Conservation (phyloP, 23 tunicate species). For the Ciona savignyi region DNA sequence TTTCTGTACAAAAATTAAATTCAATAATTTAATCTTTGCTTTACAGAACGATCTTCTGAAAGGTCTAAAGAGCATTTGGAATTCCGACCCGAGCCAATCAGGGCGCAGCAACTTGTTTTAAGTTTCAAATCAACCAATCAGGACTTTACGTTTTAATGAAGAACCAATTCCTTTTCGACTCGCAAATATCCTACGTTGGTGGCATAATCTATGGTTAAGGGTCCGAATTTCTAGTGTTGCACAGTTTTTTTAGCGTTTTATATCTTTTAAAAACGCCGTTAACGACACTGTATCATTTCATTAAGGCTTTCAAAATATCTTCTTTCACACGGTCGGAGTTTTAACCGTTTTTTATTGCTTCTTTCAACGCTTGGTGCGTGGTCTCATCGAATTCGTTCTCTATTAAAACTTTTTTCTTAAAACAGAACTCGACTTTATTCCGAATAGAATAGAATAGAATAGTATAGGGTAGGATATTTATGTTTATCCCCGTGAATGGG, state of each 20-base stretch:
- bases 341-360: not conserved
- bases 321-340: not conserved
- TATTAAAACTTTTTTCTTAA: not conserved
- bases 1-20: no score
- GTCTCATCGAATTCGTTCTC: not conserved
- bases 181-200: not conserved
- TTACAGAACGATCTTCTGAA: not conserved
- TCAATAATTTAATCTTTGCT: not conserved
- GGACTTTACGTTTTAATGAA: not conserved
- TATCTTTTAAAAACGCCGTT: not conserved
- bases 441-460: no score
- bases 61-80: not conserved
- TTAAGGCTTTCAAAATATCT: not conserved
- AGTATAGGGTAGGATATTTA: no score
- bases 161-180: not conserved
- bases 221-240: not conserved
- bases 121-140: constrained; percentile 1
- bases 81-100: not conserved
- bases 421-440: no score
- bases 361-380: not conserved
- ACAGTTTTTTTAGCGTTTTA: not conserved
- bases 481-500: no score
- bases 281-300: not conserved
- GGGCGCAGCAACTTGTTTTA: not conserved
- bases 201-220: not conserved